Evolutionary conservation across 2,888 invertebrate species (phyloP).

Genomic region (Anarsia innoxiella): DNA sequence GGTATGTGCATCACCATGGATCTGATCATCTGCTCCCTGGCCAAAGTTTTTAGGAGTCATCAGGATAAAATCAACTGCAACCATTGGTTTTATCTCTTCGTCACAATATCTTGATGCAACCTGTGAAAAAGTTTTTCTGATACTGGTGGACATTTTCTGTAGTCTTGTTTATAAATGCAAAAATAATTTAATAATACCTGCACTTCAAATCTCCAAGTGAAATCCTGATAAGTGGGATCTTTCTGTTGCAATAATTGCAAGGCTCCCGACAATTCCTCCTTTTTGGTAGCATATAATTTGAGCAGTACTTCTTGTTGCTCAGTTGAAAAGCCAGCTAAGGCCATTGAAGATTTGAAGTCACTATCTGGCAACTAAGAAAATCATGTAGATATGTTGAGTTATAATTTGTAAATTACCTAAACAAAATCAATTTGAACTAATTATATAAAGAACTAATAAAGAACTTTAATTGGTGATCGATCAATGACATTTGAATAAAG

Average conservation of each 20-base stretch:
- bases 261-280: constrained; percentile 66
- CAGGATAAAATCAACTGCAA: constrained; percentile 54
- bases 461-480: too few species aligned
- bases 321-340: constrained; percentile 73
- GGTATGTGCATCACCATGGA: constrained; percentile 8
- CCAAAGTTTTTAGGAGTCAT: constrained; percentile 49
- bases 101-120: constrained; percentile 42
- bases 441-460: too few species aligned
- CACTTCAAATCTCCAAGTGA: constrained; percentile 64
- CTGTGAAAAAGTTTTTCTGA: constrained; percentile 30
- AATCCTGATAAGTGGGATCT: constrained; percentile 54
- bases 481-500: too few species aligned
- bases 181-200: constrained; percentile 37
- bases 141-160: not conserved
- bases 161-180: too few species aligned
- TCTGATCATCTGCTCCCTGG: constrained; percentile 25
- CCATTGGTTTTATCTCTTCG: constrained; percentile 50
- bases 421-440: too few species aligned
- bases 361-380: constrained; percentile 52
- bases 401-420: too few species aligned
- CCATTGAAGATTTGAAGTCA: constrained; percentile 60
- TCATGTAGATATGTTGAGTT: too few species aligned
- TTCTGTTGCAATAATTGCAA: constrained; percentile 59
- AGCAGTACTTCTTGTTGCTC: constrained; percentile 76
- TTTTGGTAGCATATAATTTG: constrained; percentile 75